Evolutionary conservation across 2,888 invertebrate genomes (phyloP), one percentile per base, ranked within the genome.

Genomic region (Steromphala cineraria): DNA sequence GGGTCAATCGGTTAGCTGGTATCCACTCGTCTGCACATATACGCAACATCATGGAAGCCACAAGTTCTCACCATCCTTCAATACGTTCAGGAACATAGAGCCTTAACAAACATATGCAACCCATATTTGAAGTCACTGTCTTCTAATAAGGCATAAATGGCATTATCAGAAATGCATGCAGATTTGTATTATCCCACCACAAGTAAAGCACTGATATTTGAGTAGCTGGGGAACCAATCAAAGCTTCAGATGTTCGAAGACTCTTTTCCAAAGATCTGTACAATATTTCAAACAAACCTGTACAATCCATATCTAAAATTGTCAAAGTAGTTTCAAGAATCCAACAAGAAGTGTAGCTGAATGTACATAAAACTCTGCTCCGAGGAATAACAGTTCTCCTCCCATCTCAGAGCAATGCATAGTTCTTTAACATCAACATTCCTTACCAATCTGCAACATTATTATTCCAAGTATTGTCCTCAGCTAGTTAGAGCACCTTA

Each of bases 401-500:
- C 46, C 13, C 10, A 7, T 71, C 36, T 62, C 62, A 71, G 36
- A 31, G 55, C 53, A 76, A 76, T 76, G 76, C 76, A 76, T 76
- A 76, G 76, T 76, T 76, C 76, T 36, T 71, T 19, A 71, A 71
- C 31, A 31, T 36, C 10, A 71, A 31, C 31, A 71, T 19, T 40
- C 31, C 71, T 15, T 36, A 71, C 71, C 28, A 71, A 71, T 71
- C 36, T 36, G 31, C 40, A 40, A 21, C 24, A 56, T 56, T 56
- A 56, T 71, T 40, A 56, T 24, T 40, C 40, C 40, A 71, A 71
- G n/a, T 19, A 46, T 46, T 31, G 15, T 36, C 17, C 15, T 24
- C 28, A 55, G 55, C 28, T 13, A 17, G n/a, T 13, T 31, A 24
- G 7, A 8, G 55, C 15, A 53, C 17, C 19, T 76, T 98, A 98